phyloP scores from a whole-genome alignment of 2,888 invertebrate species.

The Stictocephala bisonia region DNA sequence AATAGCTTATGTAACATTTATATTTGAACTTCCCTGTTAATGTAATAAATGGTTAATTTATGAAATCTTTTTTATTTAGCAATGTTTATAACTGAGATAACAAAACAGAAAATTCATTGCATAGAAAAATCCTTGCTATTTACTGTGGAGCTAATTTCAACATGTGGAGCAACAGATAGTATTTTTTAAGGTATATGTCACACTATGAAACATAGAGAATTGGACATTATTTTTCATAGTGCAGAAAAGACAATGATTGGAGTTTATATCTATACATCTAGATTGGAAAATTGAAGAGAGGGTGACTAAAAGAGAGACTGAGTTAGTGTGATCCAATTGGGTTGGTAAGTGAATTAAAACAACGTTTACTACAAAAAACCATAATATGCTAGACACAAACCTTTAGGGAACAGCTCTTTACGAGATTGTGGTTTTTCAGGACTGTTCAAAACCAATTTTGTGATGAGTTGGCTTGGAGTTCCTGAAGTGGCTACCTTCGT shows the following conservation, averaged over 20 bases:
- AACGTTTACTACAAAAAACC: background rate
- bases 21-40: too few relatives aligned
- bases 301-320: background rate
- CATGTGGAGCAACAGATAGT: too few relatives aligned
- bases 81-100: too few relatives aligned
- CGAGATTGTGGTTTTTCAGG: slow-evolving; percentile 6
- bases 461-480: slow-evolving; percentile 32
- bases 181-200: too few relatives aligned
- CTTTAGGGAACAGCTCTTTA: slow-evolving; percentile 35
- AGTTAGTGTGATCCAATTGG: background rate
- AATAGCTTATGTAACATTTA: too few relatives aligned
- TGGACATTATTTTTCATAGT: background rate
- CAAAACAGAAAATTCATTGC: too few relatives aligned
- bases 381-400: background rate
- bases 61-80: too few relatives aligned
- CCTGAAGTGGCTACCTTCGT: slow-evolving; percentile 13
- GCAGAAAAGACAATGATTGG: background rate
- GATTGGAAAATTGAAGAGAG: background rate
- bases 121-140: too few relatives aligned
- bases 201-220: too few relatives aligned
- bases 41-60: too few relatives aligned
- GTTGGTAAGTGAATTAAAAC: background rate
- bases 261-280: background rate
- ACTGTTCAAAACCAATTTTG: slow-evolving; percentile 26
- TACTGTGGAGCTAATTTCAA: too few relatives aligned